Evolutionary conservation across 2,888 invertebrate species (phyloP).

Genomic region (Griposia aprilina): DNA sequence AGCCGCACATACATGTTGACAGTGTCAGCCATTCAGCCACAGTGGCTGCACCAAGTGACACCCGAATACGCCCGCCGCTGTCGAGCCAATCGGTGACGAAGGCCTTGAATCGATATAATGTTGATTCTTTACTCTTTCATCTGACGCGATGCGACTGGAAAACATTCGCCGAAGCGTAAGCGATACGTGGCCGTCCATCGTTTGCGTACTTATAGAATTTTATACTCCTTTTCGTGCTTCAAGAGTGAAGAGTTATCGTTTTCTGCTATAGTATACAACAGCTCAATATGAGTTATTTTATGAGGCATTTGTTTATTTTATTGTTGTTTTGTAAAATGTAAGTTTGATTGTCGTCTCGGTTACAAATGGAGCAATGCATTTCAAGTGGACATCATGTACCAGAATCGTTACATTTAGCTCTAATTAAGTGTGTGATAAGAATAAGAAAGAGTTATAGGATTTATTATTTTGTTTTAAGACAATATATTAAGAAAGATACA

Average conservation of each 20-base stretch:
- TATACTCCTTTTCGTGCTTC: not conserved
- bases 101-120: not conserved
- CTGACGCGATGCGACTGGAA: not conserved
- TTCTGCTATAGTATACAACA: conserved; percentile 5
- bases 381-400: conserved; percentile 11
- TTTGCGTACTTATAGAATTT: not conserved
- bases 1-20: conserved; percentile 95
- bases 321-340: conserved; percentile 21
- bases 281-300: not conserved
- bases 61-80: conserved; percentile 83
- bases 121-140: conserved; percentile 24
- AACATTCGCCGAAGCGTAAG: not conserved
- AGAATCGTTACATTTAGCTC: conserved; percentile 17
- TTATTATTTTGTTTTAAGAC: conserved; percentile 35
- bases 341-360: conserved; percentile 12
- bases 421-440: conserved; percentile 44
- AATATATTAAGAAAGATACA: conserved; percentile 3
- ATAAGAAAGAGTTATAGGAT: conserved; percentile 26
- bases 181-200: not conserved
- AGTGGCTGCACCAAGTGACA: conserved; percentile 92
- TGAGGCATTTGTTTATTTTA: conserved; percentile 37
- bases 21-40: conserved; percentile 94
- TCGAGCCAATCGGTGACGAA: conserved; percentile 80
- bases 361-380: conserved; percentile 10
- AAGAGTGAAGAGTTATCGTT: conserved; percentile 24